Conservation (phyloP, 2,113 vertebrate species). For the Caranx melampygus region DNA sequence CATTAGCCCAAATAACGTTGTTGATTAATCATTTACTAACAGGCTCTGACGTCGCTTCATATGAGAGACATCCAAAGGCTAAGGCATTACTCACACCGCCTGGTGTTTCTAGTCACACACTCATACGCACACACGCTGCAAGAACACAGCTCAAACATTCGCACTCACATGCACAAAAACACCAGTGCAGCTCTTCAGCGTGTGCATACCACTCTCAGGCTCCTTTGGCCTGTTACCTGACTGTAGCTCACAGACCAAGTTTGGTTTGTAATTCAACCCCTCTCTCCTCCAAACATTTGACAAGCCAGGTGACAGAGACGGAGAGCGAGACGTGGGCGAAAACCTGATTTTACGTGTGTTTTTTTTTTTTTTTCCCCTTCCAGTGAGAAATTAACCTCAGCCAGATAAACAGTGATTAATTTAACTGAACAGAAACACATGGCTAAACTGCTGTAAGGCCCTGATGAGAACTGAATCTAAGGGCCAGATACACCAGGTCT, state of each 20-base stretch:
- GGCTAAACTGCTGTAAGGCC: constrained; percentile 45
- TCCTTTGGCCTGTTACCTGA: constrained; percentile 51
- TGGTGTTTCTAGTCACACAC: constrained; percentile 53
- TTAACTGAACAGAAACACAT: constrained; percentile 76
- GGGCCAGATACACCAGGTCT: constrained; percentile 55
- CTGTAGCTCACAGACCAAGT: constrained; percentile 45
- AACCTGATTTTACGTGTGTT: constrained; percentile 27
- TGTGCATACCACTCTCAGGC: constrained; percentile 37
- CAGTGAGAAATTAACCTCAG: constrained; percentile 56
- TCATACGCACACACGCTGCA: constrained; percentile 11
- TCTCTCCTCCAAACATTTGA: constrained; percentile 41
- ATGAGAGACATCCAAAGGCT: constrained; percentile 69
- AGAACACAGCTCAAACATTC: not conserved
- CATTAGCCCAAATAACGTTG: constrained; percentile 63
- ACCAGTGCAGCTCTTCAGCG: constrained; percentile 21
- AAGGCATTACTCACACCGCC: constrained; percentile 62
- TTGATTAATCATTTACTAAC: constrained; percentile 77
- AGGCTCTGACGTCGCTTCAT: constrained; percentile 65
- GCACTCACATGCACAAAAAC: constrained; percentile 21
- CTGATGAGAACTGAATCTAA: constrained; percentile 57
- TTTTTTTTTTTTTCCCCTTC: constrained; percentile 25
- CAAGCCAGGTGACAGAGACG: constrained; percentile 62
- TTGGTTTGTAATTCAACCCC: constrained; percentile 65
- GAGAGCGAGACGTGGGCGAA: constrained; percentile 22
- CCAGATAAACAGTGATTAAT: constrained; percentile 73